Percentiles rank a stretch among this genome's conserved stretches.
Evolutionary conservation across 2,888 invertebrate species (phyloP).

Genomic region (Trichogramma evanescens): DNA sequence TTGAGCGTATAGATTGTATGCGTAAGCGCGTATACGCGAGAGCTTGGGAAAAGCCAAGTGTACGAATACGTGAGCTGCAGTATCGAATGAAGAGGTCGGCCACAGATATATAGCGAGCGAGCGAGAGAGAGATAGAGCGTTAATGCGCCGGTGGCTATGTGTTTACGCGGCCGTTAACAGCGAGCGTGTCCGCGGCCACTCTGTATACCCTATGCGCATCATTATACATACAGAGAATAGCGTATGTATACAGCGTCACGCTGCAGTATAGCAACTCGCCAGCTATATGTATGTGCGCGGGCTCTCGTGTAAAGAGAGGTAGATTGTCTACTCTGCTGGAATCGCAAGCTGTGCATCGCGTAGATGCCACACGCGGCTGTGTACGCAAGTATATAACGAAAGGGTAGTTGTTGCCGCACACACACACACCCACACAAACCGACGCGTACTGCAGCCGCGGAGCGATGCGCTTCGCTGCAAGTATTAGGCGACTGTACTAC

Average conservation of each 20-base stretch:
- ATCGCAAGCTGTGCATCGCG: slow-evolving; percentile 20
- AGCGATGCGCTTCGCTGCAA: slow-evolving; percentile 17
- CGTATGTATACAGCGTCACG: too few species aligned
- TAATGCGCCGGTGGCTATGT: not conserved
- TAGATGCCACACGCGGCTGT: too few species aligned
- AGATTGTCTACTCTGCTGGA: slow-evolving; percentile 35
- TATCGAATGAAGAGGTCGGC: too few species aligned
- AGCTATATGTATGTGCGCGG: not conserved
- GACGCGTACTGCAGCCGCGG: not conserved
- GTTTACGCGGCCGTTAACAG: slow-evolving; percentile 19
- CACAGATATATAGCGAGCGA: too few species aligned
- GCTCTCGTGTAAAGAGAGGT: not conserved
- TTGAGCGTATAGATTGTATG: slow-evolving; percentile 1
- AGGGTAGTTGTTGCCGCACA: not conserved
- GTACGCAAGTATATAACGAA: not conserved
- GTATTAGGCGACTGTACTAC: too few species aligned
- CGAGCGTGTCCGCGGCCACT: not conserved
- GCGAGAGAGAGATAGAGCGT: too few species aligned
- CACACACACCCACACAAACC: not conserved
- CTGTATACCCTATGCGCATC: not conserved
- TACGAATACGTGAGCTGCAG: too few species aligned
- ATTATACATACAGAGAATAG: too few species aligned
- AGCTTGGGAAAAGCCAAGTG: not conserved
- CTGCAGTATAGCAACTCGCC: not conserved
- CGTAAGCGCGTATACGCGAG: slow-evolving; percentile 3